phyloP scores from a whole-genome alignment of 2,888 invertebrate species.

The Thecophora atra region DNA sequence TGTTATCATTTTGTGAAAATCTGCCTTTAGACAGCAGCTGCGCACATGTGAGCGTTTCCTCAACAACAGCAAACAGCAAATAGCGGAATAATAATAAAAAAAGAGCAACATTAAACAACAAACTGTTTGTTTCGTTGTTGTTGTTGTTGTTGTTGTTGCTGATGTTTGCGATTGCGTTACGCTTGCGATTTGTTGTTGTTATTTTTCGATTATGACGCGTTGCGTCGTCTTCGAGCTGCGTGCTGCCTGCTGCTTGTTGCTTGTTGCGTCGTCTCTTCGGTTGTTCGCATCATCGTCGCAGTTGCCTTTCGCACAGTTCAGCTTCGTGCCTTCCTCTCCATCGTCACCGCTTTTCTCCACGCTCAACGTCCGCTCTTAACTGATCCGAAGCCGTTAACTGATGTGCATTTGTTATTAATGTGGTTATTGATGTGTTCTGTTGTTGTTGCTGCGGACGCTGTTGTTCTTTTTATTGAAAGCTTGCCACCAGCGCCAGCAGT shows the following conservation, averaged over 20 bases:
- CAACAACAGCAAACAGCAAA: no score
- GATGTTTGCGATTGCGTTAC: no score
- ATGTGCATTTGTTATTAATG: slow-evolving; percentile 1
- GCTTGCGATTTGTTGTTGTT: no score
- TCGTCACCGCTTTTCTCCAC: neutral
- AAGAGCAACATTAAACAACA: no score
- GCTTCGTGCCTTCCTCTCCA: neutral
- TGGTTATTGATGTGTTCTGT: neutral
- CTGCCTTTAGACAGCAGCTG: neutral
- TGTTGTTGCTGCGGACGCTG: neutral
- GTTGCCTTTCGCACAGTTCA: no score
- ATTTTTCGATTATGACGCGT: no score
- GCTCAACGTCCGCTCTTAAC: neutral
- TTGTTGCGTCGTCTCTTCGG: neutral
- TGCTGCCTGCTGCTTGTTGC: neutral
- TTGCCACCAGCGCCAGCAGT: neutral
- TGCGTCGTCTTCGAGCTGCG: neutral
- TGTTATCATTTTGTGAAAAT: slow-evolving; percentile 8
- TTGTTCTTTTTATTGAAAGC: slow-evolving; percentile 5
- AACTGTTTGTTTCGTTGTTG: no score
- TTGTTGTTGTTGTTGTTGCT: no score
- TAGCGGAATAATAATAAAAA: no score
- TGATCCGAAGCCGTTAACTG: slow-evolving; percentile 18
- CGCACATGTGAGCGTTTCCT: neutral
- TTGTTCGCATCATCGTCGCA: no score